Conservation (phyloP, 2,888 invertebrate species). For the Euclidia mi region DNA sequence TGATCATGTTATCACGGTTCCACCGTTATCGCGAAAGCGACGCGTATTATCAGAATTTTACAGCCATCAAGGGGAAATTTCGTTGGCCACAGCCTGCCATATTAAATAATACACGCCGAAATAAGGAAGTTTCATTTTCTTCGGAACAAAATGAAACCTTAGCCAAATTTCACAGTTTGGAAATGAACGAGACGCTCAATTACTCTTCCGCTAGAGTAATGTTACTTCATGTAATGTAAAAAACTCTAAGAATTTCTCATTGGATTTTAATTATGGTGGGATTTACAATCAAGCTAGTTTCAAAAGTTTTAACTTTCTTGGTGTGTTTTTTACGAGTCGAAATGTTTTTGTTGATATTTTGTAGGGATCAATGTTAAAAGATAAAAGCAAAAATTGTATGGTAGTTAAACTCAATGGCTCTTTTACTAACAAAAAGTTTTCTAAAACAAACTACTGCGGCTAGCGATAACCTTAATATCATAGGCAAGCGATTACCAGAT, state of each 20-base stretch:
- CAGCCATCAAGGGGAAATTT: slow-evolving; percentile 7
- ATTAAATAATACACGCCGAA: slow-evolving; percentile 19
- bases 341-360: too few relatives aligned
- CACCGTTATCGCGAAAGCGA: slow-evolving; percentile 7
- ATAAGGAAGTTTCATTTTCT: slow-evolving; percentile 21
- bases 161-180: slow-evolving; percentile 14
- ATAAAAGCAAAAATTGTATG: too few relatives aligned
- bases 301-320: too few relatives aligned
- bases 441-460: too few relatives aligned
- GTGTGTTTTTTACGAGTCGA: too few relatives aligned
- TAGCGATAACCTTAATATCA: too few relatives aligned
- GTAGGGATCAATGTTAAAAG: too few relatives aligned
- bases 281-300: too few relatives aligned
- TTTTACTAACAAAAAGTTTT: too few relatives aligned
- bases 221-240: slow-evolving; percentile 2
- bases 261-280: background rate
- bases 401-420: too few relatives aligned
- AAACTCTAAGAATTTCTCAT: background rate
- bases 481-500: too few relatives aligned
- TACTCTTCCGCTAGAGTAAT: slow-evolving; percentile 10
- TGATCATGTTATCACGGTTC: slow-evolving; percentile 7
- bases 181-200: slow-evolving; percentile 17
- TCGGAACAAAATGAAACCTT: slow-evolving; percentile 18
- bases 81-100: slow-evolving; percentile 11
- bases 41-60: slow-evolving; percentile 18